Evolutionary conservation across 2,113 vertebrate genomes (phyloP).

Genomic region (Illadopsis cleaveri): DNA sequence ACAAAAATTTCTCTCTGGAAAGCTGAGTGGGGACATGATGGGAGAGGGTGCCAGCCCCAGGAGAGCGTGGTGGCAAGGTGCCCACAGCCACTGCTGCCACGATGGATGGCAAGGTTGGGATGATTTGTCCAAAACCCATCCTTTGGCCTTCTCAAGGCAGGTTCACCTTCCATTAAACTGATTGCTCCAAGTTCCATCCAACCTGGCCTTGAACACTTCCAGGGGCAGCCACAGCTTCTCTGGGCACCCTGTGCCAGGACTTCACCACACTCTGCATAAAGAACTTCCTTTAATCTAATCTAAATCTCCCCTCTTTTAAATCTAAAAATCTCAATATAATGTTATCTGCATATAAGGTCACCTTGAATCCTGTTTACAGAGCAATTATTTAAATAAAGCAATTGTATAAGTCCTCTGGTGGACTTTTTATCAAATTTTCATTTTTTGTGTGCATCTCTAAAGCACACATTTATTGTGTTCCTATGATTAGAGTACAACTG

Average conservation of each 20-base stretch:
- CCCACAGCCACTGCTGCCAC: not conserved
- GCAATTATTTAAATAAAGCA: not conserved
- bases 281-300: not conserved
- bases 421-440: not conserved
- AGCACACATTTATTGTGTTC: not conserved
- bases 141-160: not conserved
- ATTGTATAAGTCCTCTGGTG: not conserved
- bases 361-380: not conserved
- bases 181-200: not conserved
- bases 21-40: not conserved
- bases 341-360: not conserved
- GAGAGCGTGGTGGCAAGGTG: not conserved
- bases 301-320: not conserved
- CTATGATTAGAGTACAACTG: not conserved
- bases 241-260: not conserved
- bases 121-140: not conserved
- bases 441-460: not conserved
- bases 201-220: rapidly evolving
- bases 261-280: rapidly evolving
- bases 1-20: not conserved
- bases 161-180: not conserved
- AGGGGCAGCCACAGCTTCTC: not conserved
- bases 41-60: not conserved
- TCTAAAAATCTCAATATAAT: not conserved
- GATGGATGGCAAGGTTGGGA: not conserved